Percentiles rank a stretch among this genome's conserved stretches.
phyloP scores from a whole-genome alignment of 1,140 invertebrate species.

The Pseudomyrmex gracilis region DNA sequence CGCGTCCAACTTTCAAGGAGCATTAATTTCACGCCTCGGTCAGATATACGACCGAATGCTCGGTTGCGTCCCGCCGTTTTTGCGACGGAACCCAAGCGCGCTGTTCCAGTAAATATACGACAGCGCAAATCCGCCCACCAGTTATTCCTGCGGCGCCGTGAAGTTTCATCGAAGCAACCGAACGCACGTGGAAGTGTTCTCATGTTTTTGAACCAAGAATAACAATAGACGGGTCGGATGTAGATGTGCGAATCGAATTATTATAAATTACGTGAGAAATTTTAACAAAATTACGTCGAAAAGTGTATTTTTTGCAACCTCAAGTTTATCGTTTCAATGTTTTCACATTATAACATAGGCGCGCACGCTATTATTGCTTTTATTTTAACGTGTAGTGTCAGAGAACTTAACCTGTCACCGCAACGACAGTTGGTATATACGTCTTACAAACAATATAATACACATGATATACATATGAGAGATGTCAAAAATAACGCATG shows the following conservation, averaged over 20 bases:
- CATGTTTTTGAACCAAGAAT: not conserved
- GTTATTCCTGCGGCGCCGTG: slow-evolving; percentile 40
- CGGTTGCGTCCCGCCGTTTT: slow-evolving; percentile 23
- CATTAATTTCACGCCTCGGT: slow-evolving; percentile 57
- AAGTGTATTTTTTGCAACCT: too few species aligned
- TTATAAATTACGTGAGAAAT: not conserved
- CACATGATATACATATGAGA: too few species aligned
- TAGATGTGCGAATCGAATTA: too few species aligned
- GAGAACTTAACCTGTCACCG: too few species aligned
- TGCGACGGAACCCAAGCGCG: slow-evolving; percentile 10
- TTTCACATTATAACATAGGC: too few species aligned
- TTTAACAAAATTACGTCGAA: not conserved
- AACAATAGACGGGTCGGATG: too few species aligned
- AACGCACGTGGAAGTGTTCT: not conserved
- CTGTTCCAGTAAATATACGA: slow-evolving; percentile 42
- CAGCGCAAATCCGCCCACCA: slow-evolving; percentile 41
- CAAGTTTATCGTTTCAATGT: too few species aligned
- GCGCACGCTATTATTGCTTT: too few species aligned
- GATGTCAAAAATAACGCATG: too few species aligned
- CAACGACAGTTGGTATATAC: too few species aligned
- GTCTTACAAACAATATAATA: too few species aligned
- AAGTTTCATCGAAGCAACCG: slow-evolving; percentile 30
- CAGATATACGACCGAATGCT: slow-evolving; percentile 46
- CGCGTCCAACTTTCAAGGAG: slow-evolving; percentile 49
- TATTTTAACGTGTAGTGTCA: too few species aligned